Evolutionary conservation across 2,113 vertebrate species (phyloP), one percentile per base, ranked within the genome.

Genomic region (Cettia cetti): DNA sequence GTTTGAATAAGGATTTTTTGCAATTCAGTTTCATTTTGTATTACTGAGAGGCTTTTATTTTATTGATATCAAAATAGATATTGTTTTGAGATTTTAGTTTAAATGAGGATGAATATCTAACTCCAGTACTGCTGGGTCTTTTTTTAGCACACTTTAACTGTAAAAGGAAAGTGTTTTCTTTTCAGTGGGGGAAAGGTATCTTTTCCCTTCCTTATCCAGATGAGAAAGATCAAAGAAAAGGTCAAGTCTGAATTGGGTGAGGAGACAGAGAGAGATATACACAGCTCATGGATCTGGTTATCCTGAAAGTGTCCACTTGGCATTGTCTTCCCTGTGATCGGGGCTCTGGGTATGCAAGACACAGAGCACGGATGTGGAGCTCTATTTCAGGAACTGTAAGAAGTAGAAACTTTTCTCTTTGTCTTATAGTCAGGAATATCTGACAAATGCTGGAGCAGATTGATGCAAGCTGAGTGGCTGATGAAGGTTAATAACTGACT

Each of bases 341-440:
- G n/a, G 16, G 11, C 64, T 72, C 27, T 35, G 40, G 47, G 39
- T 59, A 1, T 4, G 11, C 6, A 39, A 16, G 24, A 56, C 18
- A 44, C 44, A 47, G 23, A 44, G 57, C 15, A 23, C 0, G 1
- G 13, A 19, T 0, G 3, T 70, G 33, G 30, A 7, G 10, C 39
- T 16, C 13, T 40, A 14, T 77, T 57, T 61, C 22, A 40, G 68
- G 7, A 26, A 22, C 37, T 74, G 5, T 9, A 44, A 75, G 21
- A 56, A 90, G n/a, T 28, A 76, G 44, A 40, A 72, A 15, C 59
- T 50, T 81, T 57, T 70, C 59, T 50, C 77, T 57, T 70, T 53
- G 14, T 21, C 35, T 59, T 39, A 18, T 26, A 42, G 70, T 47
- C 19, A 54, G 6, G 18, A 59, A 47, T 75, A 66, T 31, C n/a